Conservation (phyloP, 2,113 vertebrate genomes). For the Coracopsis vasa region DNA sequence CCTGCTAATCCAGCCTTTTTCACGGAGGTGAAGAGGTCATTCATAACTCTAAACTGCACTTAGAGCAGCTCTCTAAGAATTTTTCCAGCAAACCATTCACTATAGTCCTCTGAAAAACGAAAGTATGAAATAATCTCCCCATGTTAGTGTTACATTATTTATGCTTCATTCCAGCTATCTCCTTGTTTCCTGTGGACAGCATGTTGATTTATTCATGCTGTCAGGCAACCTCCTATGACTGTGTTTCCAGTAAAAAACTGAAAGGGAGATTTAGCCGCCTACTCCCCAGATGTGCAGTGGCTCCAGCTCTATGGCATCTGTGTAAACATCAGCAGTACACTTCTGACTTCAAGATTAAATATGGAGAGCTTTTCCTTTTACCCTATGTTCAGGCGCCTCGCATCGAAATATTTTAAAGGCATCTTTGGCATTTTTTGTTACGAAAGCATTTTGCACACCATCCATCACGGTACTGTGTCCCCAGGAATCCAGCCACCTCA, state of each 20-base stretch:
- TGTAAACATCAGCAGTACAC: slow-evolving; percentile 42
- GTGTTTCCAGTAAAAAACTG: slow-evolving; percentile 50
- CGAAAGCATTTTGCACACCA: not conserved
- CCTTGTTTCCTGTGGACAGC: slow-evolving; percentile 42
- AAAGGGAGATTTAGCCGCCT: slow-evolving; percentile 17
- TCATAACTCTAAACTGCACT: not conserved
- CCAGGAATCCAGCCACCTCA: not conserved
- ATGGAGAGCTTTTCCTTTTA: not conserved
- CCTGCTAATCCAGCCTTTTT: not conserved
- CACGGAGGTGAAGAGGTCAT: not conserved
- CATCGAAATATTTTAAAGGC: not conserved
- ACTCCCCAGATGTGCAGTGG: slow-evolving; percentile 37
- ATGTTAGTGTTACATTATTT: slow-evolving; percentile 37
- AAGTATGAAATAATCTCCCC: slow-evolving; percentile 2
- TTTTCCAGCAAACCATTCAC: not conserved
- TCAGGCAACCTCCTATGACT: slow-evolving; percentile 23
- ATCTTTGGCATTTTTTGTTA: not conserved
- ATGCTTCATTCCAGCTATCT: slow-evolving; percentile 34
- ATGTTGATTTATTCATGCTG: slow-evolving; percentile 57
- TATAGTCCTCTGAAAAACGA: not conserved
- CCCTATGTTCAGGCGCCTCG: not conserved
- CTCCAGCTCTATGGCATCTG: slow-evolving; percentile 35
- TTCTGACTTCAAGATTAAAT: slow-evolving; percentile 33
- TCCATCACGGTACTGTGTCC: not conserved
- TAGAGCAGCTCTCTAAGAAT: not conserved